These are phyloP conservation scores for Pissodes strobi DNA, from an alignment of 1,140 invertebrate genomes.

Conservation along the genomic window DNA sequence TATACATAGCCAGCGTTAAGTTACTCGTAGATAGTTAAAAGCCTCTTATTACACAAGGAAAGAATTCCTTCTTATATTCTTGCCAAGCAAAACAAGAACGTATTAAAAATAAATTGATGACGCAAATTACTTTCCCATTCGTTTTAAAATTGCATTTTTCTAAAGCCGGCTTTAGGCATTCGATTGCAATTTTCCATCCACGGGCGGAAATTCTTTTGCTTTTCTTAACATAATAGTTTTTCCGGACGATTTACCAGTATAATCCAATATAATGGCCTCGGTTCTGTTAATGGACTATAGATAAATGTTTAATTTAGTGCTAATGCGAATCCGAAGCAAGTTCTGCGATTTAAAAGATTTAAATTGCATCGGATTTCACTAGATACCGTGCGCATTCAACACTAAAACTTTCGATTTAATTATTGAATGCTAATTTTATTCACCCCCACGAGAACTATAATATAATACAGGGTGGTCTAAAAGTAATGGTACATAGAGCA, in stretches of 20 bases:
- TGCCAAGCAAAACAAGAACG: constrained; percentile 20
- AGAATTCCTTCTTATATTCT: too few relatives aligned
- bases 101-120: constrained; percentile 21
- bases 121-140: constrained; percentile 24
- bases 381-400: too few relatives aligned
- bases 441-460: too few relatives aligned
- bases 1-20: too few relatives aligned
- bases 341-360: constrained; percentile 27
- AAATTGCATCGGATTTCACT: constrained; percentile 25
- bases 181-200: constrained; percentile 24
- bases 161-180: constrained; percentile 30
- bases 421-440: too few relatives aligned
- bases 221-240: constrained; percentile 38
- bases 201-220: constrained; percentile 30
- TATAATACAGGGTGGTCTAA: too few relatives aligned
- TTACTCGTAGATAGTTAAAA: too few relatives aligned
- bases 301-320: constrained; percentile 38
- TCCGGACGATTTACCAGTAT: constrained; percentile 39
- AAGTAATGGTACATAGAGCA: too few relatives aligned
- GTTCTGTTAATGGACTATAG: constrained; percentile 38
- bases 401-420: too few relatives aligned
- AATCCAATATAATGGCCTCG: constrained; percentile 34
- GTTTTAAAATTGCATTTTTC: constrained; percentile 32
- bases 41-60: too few relatives aligned
- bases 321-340: constrained; percentile 34